Conservation (phyloP, 2,113 vertebrate genomes). For the Bettongia penicillata region DNA sequence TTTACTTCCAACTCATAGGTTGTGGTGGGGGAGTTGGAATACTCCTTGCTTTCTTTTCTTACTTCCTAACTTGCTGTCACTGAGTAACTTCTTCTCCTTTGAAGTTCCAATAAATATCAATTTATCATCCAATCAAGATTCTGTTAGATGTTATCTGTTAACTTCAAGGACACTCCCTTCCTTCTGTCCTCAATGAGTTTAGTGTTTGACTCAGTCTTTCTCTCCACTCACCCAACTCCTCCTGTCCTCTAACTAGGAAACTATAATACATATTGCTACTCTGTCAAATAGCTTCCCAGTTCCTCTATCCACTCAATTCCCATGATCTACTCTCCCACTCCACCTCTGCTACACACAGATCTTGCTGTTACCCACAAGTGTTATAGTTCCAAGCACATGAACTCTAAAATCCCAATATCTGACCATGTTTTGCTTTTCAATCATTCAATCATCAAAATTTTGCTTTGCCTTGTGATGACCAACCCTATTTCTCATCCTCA, state of each 20-base stretch:
- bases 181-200: background rate
- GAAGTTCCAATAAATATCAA: background rate
- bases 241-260: background rate
- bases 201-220: background rate
- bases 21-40: background rate
- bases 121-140: background rate
- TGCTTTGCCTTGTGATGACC: background rate
- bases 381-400: background rate
- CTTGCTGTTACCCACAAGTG: background rate
- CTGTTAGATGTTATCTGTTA: background rate
- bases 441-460: background rate
- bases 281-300: background rate
- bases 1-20: background rate
- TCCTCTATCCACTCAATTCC: background rate
- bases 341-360: background rate
- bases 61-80: background rate
- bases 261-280: too few species aligned
- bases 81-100: background rate
- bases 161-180: background rate
- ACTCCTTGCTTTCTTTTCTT: background rate
- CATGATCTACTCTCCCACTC: background rate
- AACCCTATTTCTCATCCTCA: background rate
- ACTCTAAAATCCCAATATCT: background rate
- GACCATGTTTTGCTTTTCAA: background rate
- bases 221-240: background rate